Evolutionary conservation across 2,797 vertebrate genomes (phyloP).

Genomic region (Benthosema pterotum): DNA sequence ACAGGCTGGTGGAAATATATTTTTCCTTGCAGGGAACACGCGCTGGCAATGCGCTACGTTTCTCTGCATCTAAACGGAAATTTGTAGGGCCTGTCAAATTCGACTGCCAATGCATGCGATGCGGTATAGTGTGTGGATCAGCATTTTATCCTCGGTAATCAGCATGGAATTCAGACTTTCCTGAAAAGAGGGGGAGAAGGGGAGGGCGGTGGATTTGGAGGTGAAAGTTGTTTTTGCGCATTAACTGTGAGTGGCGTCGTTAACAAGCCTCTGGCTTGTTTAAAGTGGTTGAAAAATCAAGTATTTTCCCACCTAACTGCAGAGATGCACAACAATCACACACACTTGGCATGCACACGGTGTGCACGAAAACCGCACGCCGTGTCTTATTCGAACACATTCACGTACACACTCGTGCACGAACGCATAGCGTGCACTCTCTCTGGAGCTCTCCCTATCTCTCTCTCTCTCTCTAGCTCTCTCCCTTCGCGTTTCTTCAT

Average conservation of each 20-base stretch:
- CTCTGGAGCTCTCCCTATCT: background rate
- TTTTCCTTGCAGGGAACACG: constrained; percentile 37
- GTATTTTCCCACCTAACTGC: constrained; percentile 44
- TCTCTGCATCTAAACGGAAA: constrained; percentile 49
- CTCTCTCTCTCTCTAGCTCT: constrained; percentile 2
- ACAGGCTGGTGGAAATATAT: constrained; percentile 52
- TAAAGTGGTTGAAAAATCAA: constrained; percentile 54
- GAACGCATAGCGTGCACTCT: constrained; percentile 16
- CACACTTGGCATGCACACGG: background rate
- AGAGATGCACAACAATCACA: constrained; percentile 6
- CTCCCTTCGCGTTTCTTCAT: constrained; percentile 19
- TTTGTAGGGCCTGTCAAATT: constrained; percentile 57
- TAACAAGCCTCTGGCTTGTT: constrained; percentile 64
- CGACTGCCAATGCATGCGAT: constrained; percentile 1
- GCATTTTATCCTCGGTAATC: constrained; percentile 64
- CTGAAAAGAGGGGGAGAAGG: constrained; percentile 41
- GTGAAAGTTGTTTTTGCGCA: constrained; percentile 65
- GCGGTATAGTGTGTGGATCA: constrained; percentile 43
- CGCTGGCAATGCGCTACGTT: constrained; percentile 25
- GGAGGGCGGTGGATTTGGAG: constrained; percentile 44
- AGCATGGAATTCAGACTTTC: constrained; percentile 65
- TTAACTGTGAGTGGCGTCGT: constrained; percentile 63
- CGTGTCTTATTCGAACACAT: background rate
- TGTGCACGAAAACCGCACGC: background rate
- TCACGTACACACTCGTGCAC: background rate